Evolutionary conservation across 1,140 invertebrate species (phyloP).

Genomic region (Nasonia vitripennis): DNA sequence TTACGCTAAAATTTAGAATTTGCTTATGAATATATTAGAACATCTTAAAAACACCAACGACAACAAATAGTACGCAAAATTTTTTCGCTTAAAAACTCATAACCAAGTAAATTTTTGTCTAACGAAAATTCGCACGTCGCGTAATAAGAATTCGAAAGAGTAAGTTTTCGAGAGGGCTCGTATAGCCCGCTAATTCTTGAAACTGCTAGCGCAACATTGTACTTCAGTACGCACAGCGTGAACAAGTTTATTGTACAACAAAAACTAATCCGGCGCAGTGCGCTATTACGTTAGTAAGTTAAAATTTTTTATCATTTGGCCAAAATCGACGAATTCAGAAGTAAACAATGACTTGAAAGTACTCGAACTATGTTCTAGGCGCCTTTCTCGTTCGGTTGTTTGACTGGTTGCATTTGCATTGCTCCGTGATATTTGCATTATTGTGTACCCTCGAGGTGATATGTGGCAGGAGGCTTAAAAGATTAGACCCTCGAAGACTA

Average conservation of each 20-base stretch:
- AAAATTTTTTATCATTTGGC: background rate
- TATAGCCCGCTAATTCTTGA: background rate
- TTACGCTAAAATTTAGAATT: background rate
- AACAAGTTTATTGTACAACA: background rate
- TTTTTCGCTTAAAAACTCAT: background rate
- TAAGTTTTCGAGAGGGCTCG: background rate
- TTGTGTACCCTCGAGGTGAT: constrained; percentile 72
- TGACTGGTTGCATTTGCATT: constrained; percentile 70
- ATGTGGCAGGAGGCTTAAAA: constrained; percentile 72
- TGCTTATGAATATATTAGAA: constrained; percentile 20
- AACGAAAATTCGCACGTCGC: background rate
- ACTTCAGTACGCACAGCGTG: background rate
- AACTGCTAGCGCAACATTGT: background rate
- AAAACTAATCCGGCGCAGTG: background rate
- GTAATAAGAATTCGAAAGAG: background rate
- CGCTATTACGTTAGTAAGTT: background rate
- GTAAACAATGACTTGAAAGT: background rate
- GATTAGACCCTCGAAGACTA: constrained; percentile 68
- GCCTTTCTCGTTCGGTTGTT: constrained; percentile 65
- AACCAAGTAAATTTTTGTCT: constrained; percentile 5
- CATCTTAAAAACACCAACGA: background rate
- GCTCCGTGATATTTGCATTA: constrained; percentile 67
- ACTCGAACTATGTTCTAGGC: constrained; percentile 61
- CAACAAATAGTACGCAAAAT: background rate
- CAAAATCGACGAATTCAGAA: background rate